A percentile compares a stretch with the other conserved stretches of the same genome.
These are phyloP conservation scores for Myioborus melanocephalus DNA, from an alignment of 2,797 vertebrate species.

Conservation along the genomic window DNA sequence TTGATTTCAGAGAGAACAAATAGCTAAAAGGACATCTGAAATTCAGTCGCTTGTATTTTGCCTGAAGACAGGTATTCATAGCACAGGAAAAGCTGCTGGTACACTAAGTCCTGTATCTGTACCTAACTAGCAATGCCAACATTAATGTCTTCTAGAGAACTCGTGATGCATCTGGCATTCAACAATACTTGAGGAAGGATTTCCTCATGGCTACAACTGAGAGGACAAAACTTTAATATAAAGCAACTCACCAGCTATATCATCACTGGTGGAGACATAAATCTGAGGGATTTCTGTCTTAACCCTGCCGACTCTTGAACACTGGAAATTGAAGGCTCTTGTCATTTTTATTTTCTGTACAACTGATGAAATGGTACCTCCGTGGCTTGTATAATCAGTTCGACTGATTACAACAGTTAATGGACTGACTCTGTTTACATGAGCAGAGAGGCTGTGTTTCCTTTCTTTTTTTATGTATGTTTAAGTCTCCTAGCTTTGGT, in stretches of 20 bases:
- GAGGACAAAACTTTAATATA: slow-evolving; percentile 32
- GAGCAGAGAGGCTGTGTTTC: neutral
- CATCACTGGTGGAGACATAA: slow-evolving; percentile 7
- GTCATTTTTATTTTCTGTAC: slow-evolving; percentile 35
- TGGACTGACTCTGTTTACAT: slow-evolving; percentile 9
- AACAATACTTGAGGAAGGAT: neutral
- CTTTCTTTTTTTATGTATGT: neutral
- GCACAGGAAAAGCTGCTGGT: neutral
- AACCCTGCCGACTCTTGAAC: neutral
- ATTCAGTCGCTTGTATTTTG: slow-evolving; percentile 18
- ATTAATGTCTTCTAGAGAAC: neutral
- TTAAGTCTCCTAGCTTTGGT: neutral
- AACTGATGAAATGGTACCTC: neutral
- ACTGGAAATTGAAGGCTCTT: slow-evolving; percentile 7
- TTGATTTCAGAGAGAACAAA: slow-evolving; percentile 66
- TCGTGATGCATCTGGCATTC: neutral
- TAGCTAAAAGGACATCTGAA: slow-evolving; percentile 53
- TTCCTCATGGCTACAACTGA: neutral
- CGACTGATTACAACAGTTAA: slow-evolving; percentile 33
- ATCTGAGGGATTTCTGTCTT: slow-evolving; percentile 11
- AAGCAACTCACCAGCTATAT: neutral
- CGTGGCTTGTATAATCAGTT: neutral
- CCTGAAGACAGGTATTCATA: slow-evolving; percentile 30
- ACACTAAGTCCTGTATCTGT: neutral
- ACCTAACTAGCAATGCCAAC: neutral